phyloP scores from a whole-genome alignment of 2,888 invertebrate genomes.

The Synanthedon andrenaeformis region DNA sequence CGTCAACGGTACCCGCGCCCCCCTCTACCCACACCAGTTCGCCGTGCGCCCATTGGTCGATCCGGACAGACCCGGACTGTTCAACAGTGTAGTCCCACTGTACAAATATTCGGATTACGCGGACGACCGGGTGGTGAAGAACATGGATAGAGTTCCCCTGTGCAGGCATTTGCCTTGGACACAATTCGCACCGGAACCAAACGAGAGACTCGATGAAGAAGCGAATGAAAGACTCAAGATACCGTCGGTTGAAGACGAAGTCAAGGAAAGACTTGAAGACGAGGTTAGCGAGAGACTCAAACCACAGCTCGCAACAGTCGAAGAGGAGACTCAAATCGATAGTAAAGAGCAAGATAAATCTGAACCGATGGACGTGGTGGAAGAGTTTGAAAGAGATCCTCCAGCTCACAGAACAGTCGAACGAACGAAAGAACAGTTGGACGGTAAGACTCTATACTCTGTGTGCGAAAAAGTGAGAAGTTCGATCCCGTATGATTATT shows the following conservation, averaged over 20 bases:
- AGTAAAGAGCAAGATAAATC: conserved; percentile 3
- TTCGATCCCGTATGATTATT: conserved; percentile 32
- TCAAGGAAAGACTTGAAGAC: conserved; percentile 21
- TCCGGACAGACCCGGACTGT: conserved; percentile 38
- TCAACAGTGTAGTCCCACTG: conserved; percentile 51
- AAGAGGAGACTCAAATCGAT: conserved; percentile 28
- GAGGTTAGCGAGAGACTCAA: conserved; percentile 50
- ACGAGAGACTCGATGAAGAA: conserved; percentile 1
- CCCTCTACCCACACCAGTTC: conserved; percentile 41
- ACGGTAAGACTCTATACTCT: conserved; percentile 29
- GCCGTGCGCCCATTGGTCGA: conserved; percentile 42
- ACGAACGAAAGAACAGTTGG: conserved; percentile 43
- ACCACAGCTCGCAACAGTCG: conserved; percentile 32
- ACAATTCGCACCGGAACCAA: conserved; percentile 47
- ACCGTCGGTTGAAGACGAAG: conserved; percentile 14
- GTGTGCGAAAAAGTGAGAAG: conserved; percentile 20
- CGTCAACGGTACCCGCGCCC: conserved; percentile 72
- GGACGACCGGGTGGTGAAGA: conserved; percentile 57
- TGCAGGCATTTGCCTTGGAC: conserved; percentile 44
- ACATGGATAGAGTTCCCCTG: conserved; percentile 42
- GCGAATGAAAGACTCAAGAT: conserved; percentile 5
- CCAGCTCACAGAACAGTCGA: conserved; percentile 53
- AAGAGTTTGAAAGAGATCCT: conserved; percentile 22
- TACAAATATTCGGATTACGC: conserved; percentile 64
- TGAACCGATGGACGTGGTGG: conserved; percentile 7